Conservation (phyloP, 2,888 invertebrate species). For the Scelioninae gen. 1 region DNA sequence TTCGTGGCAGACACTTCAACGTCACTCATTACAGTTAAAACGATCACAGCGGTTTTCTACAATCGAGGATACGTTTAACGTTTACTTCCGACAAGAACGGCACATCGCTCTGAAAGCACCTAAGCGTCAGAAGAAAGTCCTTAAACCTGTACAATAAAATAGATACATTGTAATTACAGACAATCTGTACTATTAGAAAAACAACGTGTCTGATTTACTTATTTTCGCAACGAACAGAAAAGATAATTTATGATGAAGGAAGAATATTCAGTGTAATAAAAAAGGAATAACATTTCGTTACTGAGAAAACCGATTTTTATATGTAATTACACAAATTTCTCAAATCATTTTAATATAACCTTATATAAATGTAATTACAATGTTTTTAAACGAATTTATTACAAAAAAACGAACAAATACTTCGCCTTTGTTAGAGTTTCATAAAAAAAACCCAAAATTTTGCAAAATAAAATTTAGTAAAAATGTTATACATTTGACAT, state of each 20-base stretch:
- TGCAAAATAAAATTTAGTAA: too few relatives aligned
- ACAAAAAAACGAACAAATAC: too few relatives aligned
- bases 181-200: conserved; percentile 50
- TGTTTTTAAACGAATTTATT: too few relatives aligned
- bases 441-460: neutral
- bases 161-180: conserved; percentile 64
- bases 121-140: conserved; percentile 61
- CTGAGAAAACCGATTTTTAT: neutral
- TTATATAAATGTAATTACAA: too few relatives aligned
- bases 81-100: conserved; percentile 68
- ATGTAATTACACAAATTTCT: too few relatives aligned
- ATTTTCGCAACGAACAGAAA: conserved; percentile 29
- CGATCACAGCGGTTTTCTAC: conserved; percentile 66
- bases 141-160: conserved; percentile 66
- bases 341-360: too few relatives aligned
- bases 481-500: too few relatives aligned
- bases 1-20: conserved; percentile 53
- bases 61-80: conserved; percentile 63
- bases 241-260: conserved; percentile 31
- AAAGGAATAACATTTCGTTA: conserved; percentile 15
- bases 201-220: conserved; percentile 55
- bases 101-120: conserved; percentile 55
- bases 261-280: conserved; percentile 23
- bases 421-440: too few relatives aligned
- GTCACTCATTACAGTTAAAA: conserved; percentile 65